Percentiles rank a stretch among this genome's conserved stretches.
These are phyloP conservation scores for Tupaia chinensis DNA, from an alignment of 2,113 vertebrate genomes.

Conservation along the genomic window DNA sequence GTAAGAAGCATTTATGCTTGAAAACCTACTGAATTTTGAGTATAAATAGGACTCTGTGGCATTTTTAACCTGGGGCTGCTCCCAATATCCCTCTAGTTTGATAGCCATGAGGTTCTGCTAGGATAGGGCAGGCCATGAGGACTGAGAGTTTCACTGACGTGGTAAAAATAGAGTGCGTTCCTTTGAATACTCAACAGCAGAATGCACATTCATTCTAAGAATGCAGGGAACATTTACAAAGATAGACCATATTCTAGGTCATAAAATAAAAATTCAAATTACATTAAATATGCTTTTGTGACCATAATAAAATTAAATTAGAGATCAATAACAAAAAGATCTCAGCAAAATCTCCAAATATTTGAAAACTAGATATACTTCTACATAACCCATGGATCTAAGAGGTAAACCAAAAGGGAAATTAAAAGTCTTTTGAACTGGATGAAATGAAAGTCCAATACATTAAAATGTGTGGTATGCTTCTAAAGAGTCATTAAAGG, in stretches of 20 bases:
- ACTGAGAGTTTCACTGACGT: not conserved
- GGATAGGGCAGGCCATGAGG: not conserved
- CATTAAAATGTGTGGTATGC: not conserved
- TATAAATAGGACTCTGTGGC: not conserved
- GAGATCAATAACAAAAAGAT: not conserved
- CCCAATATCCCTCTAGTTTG: not conserved
- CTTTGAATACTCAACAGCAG: not conserved
- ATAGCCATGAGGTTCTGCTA: not conserved
- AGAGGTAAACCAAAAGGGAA: constrained; percentile 7
- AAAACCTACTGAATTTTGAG: constrained; percentile 20
- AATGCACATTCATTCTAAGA: constrained; percentile 28
- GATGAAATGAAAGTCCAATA: constrained; percentile 13
- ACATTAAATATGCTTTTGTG: not conserved
- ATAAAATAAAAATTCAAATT: not conserved
- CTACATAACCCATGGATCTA: not conserved
- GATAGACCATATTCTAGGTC: not conserved
- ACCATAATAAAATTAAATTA: constrained; percentile 10
- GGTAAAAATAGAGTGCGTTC: not conserved
- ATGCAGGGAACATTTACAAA: not conserved
- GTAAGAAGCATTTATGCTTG: not conserved
- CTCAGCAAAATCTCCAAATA: not conserved
- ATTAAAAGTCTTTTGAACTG: not conserved
- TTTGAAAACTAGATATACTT: not conserved
- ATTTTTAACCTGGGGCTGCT: not conserved
- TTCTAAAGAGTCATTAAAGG: not conserved